Base-by-base conservation (phyloP, 2,888 invertebrate species). In the Epistrophe grossulariae region DNA sequence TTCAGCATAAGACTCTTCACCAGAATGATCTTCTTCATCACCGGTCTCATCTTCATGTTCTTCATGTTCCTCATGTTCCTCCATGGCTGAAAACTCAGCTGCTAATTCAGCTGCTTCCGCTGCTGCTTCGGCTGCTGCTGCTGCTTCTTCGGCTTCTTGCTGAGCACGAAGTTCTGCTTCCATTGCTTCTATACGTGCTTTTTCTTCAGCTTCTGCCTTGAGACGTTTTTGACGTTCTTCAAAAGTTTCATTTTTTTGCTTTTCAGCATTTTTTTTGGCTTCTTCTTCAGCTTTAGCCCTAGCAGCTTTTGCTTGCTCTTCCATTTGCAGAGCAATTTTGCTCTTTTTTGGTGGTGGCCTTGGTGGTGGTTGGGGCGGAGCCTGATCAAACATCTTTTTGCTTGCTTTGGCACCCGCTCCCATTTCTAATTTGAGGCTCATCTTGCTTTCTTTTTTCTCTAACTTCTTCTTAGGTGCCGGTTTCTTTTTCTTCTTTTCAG, bases 331-430 rank as follows among this genome's bases (percentile, higher is more conserved):
- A 38, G 91, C 92, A 71, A 91, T 88, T 89, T 92, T 92, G 83
- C 92, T 92, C 88, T 92, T 92, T 83, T 92, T 92, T 74, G 93
- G 92, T 52, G 93, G 92, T 43, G 93, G 92, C 77, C 91, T 92
- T 7, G 89, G 90, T 10, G 90, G 90, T 40, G 90, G 88, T 48
- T 90, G 87, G 76, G 89, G 89, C 57, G 90, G 89, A 52, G 90
- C 90, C 79, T 92, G 90, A 87, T 93, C 92, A 84, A 91, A 92
- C 92, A 91, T 92, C 88, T 93, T 93, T 89, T 92, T 93, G 88
- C 89, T 91, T 17, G 91, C 91, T 73, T 91, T 92, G 57, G 91
- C 90, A 8, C 93, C 92, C 4, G 91, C 91, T 3, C 93, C 91
- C 35, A 93, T 89, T 89, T 93, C 92, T 68, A 92, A 88, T 89